Evolutionary conservation across 2,888 invertebrate genomes (phyloP).

Genomic region (Leptogaster cylindrica): DNA sequence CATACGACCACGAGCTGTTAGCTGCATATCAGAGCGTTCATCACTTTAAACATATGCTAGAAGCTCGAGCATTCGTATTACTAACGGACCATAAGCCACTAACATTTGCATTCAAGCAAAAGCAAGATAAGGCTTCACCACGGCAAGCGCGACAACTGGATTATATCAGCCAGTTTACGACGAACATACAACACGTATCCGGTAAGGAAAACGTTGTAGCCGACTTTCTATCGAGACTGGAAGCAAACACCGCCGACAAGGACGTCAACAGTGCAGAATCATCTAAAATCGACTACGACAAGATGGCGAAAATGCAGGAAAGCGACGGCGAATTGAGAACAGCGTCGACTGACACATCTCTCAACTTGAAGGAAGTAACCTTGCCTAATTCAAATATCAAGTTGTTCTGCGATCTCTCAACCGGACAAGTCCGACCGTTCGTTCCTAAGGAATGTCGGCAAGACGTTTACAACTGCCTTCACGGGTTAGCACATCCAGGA

Average conservation of each 20-base stretch:
- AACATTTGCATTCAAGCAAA: not conserved
- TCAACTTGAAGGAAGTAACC: no score
- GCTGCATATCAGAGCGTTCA: not conserved
- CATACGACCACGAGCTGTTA: not conserved
- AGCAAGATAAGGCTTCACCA: not conserved
- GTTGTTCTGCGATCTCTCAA: not conserved
- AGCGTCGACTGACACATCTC: no score
- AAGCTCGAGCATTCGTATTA: not conserved
- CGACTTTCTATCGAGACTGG: not conserved
- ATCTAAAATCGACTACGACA: no score
- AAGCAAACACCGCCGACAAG: not conserved
- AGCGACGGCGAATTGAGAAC: no score
- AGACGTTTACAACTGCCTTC: not conserved
- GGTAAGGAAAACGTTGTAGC: not conserved
- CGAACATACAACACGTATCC: not conserved
- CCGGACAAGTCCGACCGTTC: not conserved
- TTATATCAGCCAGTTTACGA: not conserved
- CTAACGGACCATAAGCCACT: not conserved
- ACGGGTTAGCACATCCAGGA: not conserved
- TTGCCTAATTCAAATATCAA: not conserved
- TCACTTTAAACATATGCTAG: not conserved
- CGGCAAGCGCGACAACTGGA: constrained; percentile 1
- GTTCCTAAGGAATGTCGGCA: not conserved
- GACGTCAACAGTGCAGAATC: no score
- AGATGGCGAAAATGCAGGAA: no score